Percentiles rank a stretch among this genome's conserved stretches.
These are phyloP conservation scores for Apotomis capreana DNA, from an alignment of 2,888 invertebrate genomes.

Conservation along the genomic window DNA sequence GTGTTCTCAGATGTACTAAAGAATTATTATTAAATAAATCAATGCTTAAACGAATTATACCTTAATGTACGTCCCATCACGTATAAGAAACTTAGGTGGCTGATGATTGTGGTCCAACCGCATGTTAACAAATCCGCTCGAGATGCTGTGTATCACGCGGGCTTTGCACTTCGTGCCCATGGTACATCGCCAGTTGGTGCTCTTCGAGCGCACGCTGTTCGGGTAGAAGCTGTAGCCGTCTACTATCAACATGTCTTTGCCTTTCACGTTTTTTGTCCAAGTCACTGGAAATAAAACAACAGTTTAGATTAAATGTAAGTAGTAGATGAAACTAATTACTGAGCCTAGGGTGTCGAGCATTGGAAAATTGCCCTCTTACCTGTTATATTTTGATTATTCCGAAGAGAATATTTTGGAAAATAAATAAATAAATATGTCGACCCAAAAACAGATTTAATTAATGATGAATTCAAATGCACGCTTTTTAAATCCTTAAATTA, in stretches of 20 bases:
- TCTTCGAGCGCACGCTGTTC: neutral
- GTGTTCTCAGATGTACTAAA: no score
- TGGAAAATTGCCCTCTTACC: no score
- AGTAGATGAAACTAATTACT: no score
- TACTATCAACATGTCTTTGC: constrained; percentile 3
- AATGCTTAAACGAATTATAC: neutral
- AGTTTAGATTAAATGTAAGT: neutral
- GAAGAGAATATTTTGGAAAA: no score
- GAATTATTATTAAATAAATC: no score
- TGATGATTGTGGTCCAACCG: constrained; percentile 8
- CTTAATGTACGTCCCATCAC: constrained; percentile 1
- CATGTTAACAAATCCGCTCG: neutral
- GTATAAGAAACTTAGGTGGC: neutral
- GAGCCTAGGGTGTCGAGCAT: no score
- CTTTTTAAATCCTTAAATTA: no score
- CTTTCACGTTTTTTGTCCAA: constrained; percentile 5
- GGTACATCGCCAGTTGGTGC: neutral
- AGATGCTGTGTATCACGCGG: neutral
- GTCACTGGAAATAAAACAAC: neutral
- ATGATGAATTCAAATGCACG: no score
- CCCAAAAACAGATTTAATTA: no score
- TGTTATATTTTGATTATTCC: no score
- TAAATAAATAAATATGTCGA: no score
- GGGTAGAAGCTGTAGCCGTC: constrained; percentile 11
- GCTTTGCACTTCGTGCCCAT: constrained; percentile 15